A percentile compares a stretch with the other conserved stretches of the same genome.
Evolutionary conservation across 2,888 invertebrate species (phyloP).

Genomic region (Ochropleura plecta): DNA sequence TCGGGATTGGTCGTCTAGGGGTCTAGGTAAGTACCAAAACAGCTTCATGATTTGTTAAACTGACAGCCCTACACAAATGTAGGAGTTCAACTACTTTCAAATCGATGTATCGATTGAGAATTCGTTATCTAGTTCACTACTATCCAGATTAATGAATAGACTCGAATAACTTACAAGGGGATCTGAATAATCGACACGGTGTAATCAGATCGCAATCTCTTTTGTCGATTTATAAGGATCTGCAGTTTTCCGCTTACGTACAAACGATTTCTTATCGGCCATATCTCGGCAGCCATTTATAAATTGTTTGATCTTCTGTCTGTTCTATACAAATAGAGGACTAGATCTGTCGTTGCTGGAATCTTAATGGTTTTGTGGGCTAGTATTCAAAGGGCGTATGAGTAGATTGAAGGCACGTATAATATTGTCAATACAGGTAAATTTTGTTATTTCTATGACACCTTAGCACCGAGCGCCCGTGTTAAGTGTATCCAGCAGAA

Average conservation of each 20-base stretch:
- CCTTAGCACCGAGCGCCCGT: not conserved
- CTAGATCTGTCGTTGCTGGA: slow-evolving; percentile 51
- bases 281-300: slow-evolving; percentile 62
- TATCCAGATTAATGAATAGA: slow-evolving; percentile 87
- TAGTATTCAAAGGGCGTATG: slow-evolving; percentile 28
- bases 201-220: slow-evolving; percentile 87
- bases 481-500: too few relatives aligned
- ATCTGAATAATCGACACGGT: slow-evolving; percentile 89
- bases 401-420: not conserved
- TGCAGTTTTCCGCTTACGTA: slow-evolving; percentile 79
- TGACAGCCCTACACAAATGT: slow-evolving; percentile 73
- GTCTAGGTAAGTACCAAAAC: not conserved
- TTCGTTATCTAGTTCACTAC: slow-evolving; percentile 83
- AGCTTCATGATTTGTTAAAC: not conserved
- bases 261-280: slow-evolving; percentile 62
- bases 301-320: slow-evolving; percentile 65
- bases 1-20: not conserved
- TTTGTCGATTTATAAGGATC: slow-evolving; percentile 87
- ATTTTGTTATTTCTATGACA: not conserved
- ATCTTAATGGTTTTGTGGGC: slow-evolving; percentile 52
- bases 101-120: slow-evolving; percentile 84
- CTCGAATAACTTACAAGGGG: slow-evolving; percentile 87
- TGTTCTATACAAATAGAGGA: slow-evolving; percentile 58
- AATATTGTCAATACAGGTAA: not conserved
- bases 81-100: slow-evolving; percentile 80